Base-by-base conservation (phyloP, 2,888 invertebrate genomes). In the Hemicrepidius hirtus region DNA sequence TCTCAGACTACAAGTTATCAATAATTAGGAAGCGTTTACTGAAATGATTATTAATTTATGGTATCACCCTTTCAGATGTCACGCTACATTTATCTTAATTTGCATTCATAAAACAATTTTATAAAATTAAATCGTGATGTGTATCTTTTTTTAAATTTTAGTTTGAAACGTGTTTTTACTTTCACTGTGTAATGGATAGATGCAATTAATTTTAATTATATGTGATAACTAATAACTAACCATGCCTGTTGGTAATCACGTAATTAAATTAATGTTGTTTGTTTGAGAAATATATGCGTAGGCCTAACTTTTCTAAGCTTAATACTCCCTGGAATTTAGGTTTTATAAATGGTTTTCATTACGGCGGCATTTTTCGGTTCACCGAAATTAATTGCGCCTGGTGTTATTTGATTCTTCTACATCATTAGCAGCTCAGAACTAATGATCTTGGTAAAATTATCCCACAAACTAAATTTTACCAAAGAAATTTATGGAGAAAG, bases 311-410 rank as follows among this genome's bases (percentile, higher is more conserved):
- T 69, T 57, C 62, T 50, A 41, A 68, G 62, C 60, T 68, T 68
- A 64, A 69, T 63, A 41, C 63, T 32, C 35, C 50, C 20, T 12
- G 57, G 49, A 72, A 68, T 68, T 64, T 68, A 64, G 40, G 63
- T 68, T 71, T 71, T 71, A 71, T 72, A 68, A 68, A 72, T 68
- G 55, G 63, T 57, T 63, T 63, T 72, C 67, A 68, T 67, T 67
- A 72, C 63, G 35, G 60, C 63, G 24, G 55, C 59, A 49, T 64
- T 68, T 64, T 68, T 63, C 55, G 68, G 53, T 57, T 68, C 66
- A 64, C 16, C 28, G 55, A 68, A 53, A 68, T 72, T 68, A 72
- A 72, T 72, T 72, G 64, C 59, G 21, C 44, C 53, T 55, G 44
- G 41, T 32, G 68, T 68, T 72, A 72, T 72, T 72, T 40, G 68